A percentile compares a stretch with the other conserved stretches of the same genome.
Evolutionary conservation across 2,797 vertebrate genomes (phyloP).

Genomic region (Cyprinodon diabolis): DNA sequence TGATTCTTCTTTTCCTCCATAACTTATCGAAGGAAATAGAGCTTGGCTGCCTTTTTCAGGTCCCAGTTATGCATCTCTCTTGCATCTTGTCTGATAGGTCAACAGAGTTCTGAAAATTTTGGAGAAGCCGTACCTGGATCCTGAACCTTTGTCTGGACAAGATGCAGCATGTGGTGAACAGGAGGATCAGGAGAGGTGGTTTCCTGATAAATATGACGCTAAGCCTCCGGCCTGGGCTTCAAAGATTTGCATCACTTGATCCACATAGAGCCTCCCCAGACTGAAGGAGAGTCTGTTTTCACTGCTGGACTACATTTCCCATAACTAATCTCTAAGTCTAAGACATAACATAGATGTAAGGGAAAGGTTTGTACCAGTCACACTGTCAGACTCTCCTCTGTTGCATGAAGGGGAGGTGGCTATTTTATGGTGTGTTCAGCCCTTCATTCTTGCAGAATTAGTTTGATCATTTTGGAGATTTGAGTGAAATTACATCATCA

Average conservation of each 20-base stretch:
- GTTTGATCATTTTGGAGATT: neutral
- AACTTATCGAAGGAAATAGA: too few species aligned
- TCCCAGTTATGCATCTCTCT: neutral
- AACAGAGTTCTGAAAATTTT: slow-evolving; percentile 81
- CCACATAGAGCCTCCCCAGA: slow-evolving; percentile 77
- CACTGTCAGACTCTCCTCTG: slow-evolving; percentile 8
- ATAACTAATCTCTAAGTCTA: neutral
- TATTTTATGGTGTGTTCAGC: slow-evolving; percentile 28
- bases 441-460: slow-evolving; percentile 16
- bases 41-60: neutral
- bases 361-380: neutral
- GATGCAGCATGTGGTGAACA: neutral
- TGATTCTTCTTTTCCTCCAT: neutral
- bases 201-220: slow-evolving; percentile 68
- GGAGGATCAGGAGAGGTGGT: slow-evolving; percentile 1
- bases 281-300: slow-evolving; percentile 23
- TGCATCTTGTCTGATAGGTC: slow-evolving; percentile 72
- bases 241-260: slow-evolving; percentile 88
- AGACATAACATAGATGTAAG: neutral
- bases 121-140: slow-evolving; percentile 79
- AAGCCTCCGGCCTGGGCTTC: slow-evolving; percentile 88
- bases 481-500: neutral
- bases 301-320: neutral
- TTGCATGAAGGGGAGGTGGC: slow-evolving; percentile 13
- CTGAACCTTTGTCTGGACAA: slow-evolving; percentile 23